Conservation (phyloP, 2,797 vertebrate species). For the Phalanger gymnotis region DNA sequence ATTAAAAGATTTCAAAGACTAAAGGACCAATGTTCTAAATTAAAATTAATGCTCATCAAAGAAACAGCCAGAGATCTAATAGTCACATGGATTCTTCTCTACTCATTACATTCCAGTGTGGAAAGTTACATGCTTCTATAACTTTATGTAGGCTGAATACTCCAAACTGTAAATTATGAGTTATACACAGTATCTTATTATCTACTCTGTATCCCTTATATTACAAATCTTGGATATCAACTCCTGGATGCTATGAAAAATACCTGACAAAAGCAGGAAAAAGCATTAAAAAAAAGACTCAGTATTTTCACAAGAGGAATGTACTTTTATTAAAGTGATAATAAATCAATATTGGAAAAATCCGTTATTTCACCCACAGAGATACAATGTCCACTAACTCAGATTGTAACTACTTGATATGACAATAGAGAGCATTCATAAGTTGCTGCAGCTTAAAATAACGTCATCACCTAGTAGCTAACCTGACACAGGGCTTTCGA, state of each 20-base stretch:
- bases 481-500: not conserved
- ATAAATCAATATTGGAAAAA: not conserved
- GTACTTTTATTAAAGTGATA: not conserved
- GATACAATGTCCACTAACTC: not conserved
- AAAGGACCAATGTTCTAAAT: slow-evolving; percentile 29
- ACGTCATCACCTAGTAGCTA: not conserved
- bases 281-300: slow-evolving; percentile 54
- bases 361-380: not conserved
- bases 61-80: slow-evolving; percentile 21
- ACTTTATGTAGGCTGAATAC: slow-evolving; percentile 46
- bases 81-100: slow-evolving; percentile 30
- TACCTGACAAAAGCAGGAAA: slow-evolving; percentile 42
- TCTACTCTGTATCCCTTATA: slow-evolving; percentile 26
- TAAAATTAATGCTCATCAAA: slow-evolving; percentile 39
- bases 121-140: slow-evolving; percentile 31
- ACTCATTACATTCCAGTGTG: slow-evolving; percentile 16
- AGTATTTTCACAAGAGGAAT: not conserved
- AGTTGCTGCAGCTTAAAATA: not conserved
- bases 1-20: not conserved
- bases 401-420: not conserved
- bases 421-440: not conserved
- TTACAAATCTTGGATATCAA: slow-evolving; percentile 44
- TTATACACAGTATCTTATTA: slow-evolving; percentile 40
- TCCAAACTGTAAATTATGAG: slow-evolving; percentile 44
- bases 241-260: slow-evolving; percentile 18